Evolutionary conservation across 2,113 vertebrate species (phyloP), one percentile per base, ranked within the genome.

Genomic region (Thamnaconus septentrionalis): DNA sequence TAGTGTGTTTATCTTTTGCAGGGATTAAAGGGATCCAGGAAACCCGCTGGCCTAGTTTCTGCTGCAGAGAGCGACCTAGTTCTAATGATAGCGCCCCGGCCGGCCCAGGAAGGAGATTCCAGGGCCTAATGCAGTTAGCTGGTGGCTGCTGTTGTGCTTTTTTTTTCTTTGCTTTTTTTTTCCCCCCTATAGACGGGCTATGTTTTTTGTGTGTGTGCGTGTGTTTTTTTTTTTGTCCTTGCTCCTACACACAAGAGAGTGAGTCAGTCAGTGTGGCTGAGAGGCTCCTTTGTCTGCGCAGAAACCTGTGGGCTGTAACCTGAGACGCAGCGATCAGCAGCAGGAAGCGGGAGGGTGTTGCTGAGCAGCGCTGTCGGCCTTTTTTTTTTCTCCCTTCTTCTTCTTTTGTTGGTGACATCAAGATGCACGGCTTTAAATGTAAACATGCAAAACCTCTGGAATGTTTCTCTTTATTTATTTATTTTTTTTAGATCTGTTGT

Each of bases 21-120:
- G 73, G 85, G 86, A 87, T 86, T 87, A 84, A 84, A 82, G 70
- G 67, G 80, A 84, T 81, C 75, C 85, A 86, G 85, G 83, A 88
- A 86, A 86, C 80, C 77, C 59, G 53, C 76, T 80, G 88, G 78
- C 85, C 88, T 85, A 85, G 64, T 86, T 70, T 69, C 53, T 61
- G 5, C 58, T 52, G 50, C 75, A 68, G 64, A 44, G 60, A 4
- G 57, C 43, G 73, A 82, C 85, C 82, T 83, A 84, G 58, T 86
- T 90, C 71, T 75, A 71, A 71, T 76, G 79, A 71, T 66, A 69
- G 56, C 62, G 53, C 64, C 60, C 10, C 43, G 41, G 18, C 18
- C 18, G 18, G 18, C 18, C 41, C 70, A 66, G 75, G 78, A 75
- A 76, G 82, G 68, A 73, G 82, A 81, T 80, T 79, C 76, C 76